Percentiles rank a stretch among this genome's conserved stretches.
Conservation (phyloP, 1,140 invertebrate genomes). For the Cryptotermes secundus region DNA sequence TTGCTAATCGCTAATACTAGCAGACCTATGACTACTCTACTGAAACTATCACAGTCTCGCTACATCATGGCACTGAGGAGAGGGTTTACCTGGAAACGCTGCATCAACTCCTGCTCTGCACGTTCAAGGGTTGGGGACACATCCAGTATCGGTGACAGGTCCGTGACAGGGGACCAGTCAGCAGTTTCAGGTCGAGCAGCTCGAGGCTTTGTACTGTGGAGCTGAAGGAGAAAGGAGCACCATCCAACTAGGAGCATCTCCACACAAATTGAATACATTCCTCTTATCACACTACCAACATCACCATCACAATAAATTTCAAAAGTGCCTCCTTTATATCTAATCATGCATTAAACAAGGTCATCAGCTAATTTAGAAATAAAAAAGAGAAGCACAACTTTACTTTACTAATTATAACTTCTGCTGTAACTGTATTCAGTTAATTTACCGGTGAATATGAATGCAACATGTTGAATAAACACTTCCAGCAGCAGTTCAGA, state of each 20-base stretch:
- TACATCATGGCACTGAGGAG: not conserved
- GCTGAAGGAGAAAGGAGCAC: constrained; percentile 35
- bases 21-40: not conserved
- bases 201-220: constrained; percentile 42
- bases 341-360: too few relatives aligned
- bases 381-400: too few relatives aligned
- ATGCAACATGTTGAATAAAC: too few relatives aligned
- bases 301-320: too few relatives aligned
- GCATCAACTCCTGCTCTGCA: constrained; percentile 52
- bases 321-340: too few relatives aligned
- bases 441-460: too few relatives aligned
- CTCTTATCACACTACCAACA: not conserved
- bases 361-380: too few relatives aligned
- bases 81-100: constrained; percentile 38
- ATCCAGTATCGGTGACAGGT: constrained; percentile 54
- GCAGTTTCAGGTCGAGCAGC: constrained; percentile 44
- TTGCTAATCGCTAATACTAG: not conserved
- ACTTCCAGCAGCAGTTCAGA: too few relatives aligned
- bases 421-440: too few relatives aligned
- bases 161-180: constrained; percentile 54
- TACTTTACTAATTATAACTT: too few relatives aligned
- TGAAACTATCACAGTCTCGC: not conserved
- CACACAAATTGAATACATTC: not conserved
- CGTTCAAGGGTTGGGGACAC: constrained; percentile 54
- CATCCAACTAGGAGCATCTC: constrained; percentile 25